A percentile compares a stretch with the other conserved stretches of the same genome.
These are phyloP conservation scores for Yoshiicerus persimilis DNA, from an alignment of 1,140 invertebrate species.

Conservation along the genomic window DNA sequence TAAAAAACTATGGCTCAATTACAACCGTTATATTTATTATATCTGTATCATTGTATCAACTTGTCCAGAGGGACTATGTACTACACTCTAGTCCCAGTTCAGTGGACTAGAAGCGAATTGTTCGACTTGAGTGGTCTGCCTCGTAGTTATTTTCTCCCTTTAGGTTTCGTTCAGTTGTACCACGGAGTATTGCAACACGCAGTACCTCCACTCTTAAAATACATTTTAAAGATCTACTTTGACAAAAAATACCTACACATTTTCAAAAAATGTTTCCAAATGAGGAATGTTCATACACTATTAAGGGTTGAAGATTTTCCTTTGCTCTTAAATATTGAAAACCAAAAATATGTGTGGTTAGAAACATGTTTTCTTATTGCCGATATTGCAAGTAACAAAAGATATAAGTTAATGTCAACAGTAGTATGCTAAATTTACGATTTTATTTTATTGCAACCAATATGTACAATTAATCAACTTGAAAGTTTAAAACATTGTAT, in stretches of 20 bases:
- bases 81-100: not conserved
- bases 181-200: not conserved
- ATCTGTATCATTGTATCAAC: slow-evolving; percentile 16
- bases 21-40: slow-evolving; percentile 15
- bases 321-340: too few species aligned
- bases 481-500: not conserved
- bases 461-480: not conserved
- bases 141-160: not conserved
- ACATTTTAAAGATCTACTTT: too few species aligned
- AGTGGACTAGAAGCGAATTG: not conserved
- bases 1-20: slow-evolving; percentile 20
- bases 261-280: too few species aligned
- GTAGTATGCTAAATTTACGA: not conserved
- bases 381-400: too few species aligned
- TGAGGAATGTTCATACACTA: too few species aligned
- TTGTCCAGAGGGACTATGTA: not conserved
- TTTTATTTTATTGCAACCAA: not conserved
- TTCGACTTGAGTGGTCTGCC: not conserved
- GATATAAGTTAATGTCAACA: not conserved
- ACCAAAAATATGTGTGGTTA: too few species aligned
- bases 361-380: too few species aligned
- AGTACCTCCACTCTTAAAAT: too few species aligned
- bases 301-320: too few species aligned
- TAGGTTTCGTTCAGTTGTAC: not conserved
- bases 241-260: too few species aligned